Percentiles rank a stretch among this genome's conserved stretches.
These are phyloP conservation scores for Pyrrhia umbra DNA, from an alignment of 2,888 invertebrate species.

Conservation along the genomic window DNA sequence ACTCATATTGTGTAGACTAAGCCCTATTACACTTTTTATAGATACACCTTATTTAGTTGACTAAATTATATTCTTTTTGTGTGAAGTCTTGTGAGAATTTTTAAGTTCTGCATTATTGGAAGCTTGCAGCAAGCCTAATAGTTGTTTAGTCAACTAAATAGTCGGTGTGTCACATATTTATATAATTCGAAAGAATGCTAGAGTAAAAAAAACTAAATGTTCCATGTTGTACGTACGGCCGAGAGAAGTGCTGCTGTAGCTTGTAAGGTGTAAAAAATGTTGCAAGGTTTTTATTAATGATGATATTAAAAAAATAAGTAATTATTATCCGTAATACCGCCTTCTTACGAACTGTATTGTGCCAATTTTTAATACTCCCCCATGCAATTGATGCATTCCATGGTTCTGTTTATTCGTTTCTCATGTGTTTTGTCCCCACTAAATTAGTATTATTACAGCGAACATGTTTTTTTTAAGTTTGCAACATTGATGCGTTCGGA, in stretches of 20 bases:
- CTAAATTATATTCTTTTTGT: constrained; percentile 13
- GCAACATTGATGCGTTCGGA: constrained; percentile 9
- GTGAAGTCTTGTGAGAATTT: neutral
- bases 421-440: constrained; percentile 47
- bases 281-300: constrained; percentile 73
- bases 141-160: constrained; percentile 34
- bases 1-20: constrained; percentile 65
- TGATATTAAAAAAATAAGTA: constrained; percentile 59
- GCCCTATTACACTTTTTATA: constrained; percentile 55
- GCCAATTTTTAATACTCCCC: constrained; percentile 78
- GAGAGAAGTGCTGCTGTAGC: constrained; percentile 71
- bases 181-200: constrained; percentile 59
- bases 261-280: constrained; percentile 77
- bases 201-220: constrained; percentile 66
- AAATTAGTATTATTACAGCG: constrained; percentile 2
- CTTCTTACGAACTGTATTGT: constrained; percentile 76
- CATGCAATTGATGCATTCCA: constrained; percentile 75
- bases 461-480: constrained; percentile 17
- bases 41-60: constrained; percentile 36
- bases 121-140: neutral
- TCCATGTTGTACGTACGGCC: constrained; percentile 78
- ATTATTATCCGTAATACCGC: constrained; percentile 70
- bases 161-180: constrained; percentile 33
- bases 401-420: constrained; percentile 50
- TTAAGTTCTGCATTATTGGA: constrained; percentile 1